phyloP scores from a whole-genome alignment of 2,113 vertebrate genomes.

The Mugil cephalus region DNA sequence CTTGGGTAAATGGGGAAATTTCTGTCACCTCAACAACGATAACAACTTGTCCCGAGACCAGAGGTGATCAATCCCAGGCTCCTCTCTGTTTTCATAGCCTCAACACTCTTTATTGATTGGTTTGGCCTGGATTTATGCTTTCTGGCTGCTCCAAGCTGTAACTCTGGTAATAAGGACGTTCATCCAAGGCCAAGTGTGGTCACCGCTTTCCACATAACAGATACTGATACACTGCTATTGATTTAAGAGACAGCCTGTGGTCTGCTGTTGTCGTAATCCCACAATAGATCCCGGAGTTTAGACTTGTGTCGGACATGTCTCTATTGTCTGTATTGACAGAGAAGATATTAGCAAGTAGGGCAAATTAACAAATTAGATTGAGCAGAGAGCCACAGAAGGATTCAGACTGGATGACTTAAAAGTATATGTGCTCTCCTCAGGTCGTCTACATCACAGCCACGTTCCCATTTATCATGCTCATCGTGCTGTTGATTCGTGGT shows the following conservation, averaged over 20 bases:
- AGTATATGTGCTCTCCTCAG: conserved; percentile 51
- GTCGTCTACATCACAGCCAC: conserved; percentile 97
- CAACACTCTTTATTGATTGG: conserved; percentile 53
- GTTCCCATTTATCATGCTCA: conserved; percentile 96
- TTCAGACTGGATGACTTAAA: no score
- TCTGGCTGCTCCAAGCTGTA: conserved; percentile 37
- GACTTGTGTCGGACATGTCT: not conserved
- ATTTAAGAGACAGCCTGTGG: conserved; percentile 29
- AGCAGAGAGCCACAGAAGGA: no score
- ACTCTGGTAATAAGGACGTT: conserved; percentile 46
- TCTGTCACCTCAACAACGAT: conserved; percentile 7
- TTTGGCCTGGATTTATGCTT: conserved; percentile 43
- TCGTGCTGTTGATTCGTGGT: conserved; percentile 93
- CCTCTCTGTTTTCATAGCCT: conserved; percentile 40
- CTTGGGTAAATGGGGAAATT: conserved; percentile 2
- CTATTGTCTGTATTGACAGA: not conserved
- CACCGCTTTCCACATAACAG: conserved; percentile 10
- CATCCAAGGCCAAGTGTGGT: conserved; percentile 42
- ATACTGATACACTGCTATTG: conserved; percentile 26
- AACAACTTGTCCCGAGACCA: conserved; percentile 10
- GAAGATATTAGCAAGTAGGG: not conserved
- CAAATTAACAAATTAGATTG: not conserved
- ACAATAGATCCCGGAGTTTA: not conserved
- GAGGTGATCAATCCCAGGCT: conserved; percentile 45
- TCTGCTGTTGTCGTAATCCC: conserved; percentile 6